Conservation (phyloP, 2,113 vertebrate species). For the Eonycteris spelaea region DNA sequence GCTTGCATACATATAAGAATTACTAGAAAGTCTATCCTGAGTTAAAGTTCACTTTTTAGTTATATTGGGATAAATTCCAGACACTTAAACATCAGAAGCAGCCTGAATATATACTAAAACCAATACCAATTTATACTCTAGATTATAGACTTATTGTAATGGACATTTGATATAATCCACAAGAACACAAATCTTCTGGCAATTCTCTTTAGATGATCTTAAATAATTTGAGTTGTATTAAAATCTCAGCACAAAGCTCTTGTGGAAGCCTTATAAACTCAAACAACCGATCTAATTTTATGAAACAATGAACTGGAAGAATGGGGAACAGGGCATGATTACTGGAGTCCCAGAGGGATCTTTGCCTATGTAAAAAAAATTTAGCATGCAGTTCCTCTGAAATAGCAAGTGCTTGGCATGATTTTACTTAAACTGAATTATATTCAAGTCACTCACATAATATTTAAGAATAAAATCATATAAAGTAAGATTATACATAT, state of each 20-base stretch:
- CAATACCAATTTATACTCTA: conserved; percentile 67
- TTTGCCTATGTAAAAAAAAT: not conserved
- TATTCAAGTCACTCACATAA: not conserved
- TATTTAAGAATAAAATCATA: not conserved
- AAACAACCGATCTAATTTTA: not conserved
- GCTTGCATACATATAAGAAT: not conserved
- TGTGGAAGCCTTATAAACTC: not conserved
- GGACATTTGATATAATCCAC: conserved; percentile 66
- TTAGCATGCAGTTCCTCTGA: not conserved
- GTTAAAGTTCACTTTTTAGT: conserved; percentile 65
- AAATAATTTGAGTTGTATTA: conserved; percentile 8
- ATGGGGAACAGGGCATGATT: no score
- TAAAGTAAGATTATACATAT: not conserved
- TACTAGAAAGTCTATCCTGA: conserved; percentile 16
- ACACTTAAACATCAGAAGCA: conserved; percentile 60
- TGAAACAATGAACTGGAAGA: not conserved
- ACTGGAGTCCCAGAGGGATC: not conserved
- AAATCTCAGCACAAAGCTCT: not conserved
- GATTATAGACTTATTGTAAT: conserved; percentile 64
- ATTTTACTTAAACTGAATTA: not conserved
- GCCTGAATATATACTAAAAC: conserved; percentile 68
- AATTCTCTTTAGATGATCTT: conserved; percentile 46
- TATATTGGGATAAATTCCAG: conserved; percentile 75
- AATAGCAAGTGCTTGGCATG: not conserved
- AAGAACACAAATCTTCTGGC: conserved; percentile 57